Conservation (phyloP, 2,888 invertebrate species). For the Buathra laborator region DNA sequence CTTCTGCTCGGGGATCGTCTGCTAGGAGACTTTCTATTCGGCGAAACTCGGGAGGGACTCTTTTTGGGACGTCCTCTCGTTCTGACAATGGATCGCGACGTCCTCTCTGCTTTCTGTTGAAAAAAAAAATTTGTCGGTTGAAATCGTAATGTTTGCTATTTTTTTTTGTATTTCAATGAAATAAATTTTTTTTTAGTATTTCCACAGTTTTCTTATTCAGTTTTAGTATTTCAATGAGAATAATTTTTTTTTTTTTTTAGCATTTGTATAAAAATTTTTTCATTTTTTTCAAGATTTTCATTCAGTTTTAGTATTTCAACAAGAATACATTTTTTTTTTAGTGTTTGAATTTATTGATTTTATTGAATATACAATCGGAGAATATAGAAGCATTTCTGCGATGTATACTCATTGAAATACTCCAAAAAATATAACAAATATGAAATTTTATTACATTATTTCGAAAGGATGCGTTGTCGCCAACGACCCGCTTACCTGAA, state of each 20-base stretch:
- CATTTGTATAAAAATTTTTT: too few species aligned
- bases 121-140: not conserved
- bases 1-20: conserved; percentile 76
- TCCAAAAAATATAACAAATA: not conserved
- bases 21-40: conserved; percentile 74
- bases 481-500: conserved; percentile 73
- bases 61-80: conserved; percentile 72
- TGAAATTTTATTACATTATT: too few species aligned
- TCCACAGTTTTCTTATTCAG: too few species aligned
- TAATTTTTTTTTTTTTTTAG: too few species aligned
- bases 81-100: conserved; percentile 77
- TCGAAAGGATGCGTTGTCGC: not conserved
- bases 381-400: too few species aligned
- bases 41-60: conserved; percentile 77
- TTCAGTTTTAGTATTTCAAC: too few species aligned
- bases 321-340: too few species aligned
- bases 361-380: too few species aligned
- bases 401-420: too few species aligned
- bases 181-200: not conserved
- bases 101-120: conserved; percentile 74
- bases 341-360: too few species aligned
- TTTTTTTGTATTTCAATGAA: not conserved
- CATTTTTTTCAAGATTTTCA: too few species aligned
- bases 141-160: not conserved
- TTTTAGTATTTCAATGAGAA: too few species aligned